phyloP scores from a whole-genome alignment of 2,888 invertebrate species.

The Omphaloscelis lunosa region DNA sequence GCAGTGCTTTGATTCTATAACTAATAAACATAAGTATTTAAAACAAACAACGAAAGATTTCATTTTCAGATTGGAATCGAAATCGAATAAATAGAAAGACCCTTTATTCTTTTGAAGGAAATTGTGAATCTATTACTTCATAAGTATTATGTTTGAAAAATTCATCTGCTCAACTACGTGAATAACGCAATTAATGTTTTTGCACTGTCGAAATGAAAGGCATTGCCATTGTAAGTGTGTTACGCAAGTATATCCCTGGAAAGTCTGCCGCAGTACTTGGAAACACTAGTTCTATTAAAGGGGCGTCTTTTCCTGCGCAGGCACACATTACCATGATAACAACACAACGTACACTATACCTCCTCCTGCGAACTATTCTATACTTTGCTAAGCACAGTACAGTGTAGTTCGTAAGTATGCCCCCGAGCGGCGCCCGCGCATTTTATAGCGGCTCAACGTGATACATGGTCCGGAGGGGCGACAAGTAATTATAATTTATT shows the following conservation, averaged over 20 bases:
- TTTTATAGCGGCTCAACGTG: constrained; percentile 34
- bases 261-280: constrained; percentile 3
- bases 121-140: too few species aligned
- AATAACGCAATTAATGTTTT: too few species aligned
- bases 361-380: not conserved
- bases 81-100: not conserved
- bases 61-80: not conserved
- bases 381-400: constrained; percentile 19
- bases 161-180: too few species aligned
- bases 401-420: not conserved
- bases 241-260: not conserved
- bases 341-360: constrained; percentile 24
- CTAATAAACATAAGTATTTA: not conserved
- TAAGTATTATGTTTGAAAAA: too few species aligned
- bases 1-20: not conserved
- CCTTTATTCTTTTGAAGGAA: not conserved
- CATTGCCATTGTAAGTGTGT: too few species aligned
- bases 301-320: not conserved
- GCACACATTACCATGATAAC: constrained; percentile 58
- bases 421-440: constrained; percentile 20
- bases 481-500: constrained; percentile 62
- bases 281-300: not conserved
- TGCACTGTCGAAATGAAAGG: too few species aligned
- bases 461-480: constrained; percentile 18
- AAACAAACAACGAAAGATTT: too few species aligned